These are phyloP conservation scores for Lordiphosa collinella DNA, from an alignment of 1,140 invertebrate genomes.

Conservation along the genomic window DNA sequence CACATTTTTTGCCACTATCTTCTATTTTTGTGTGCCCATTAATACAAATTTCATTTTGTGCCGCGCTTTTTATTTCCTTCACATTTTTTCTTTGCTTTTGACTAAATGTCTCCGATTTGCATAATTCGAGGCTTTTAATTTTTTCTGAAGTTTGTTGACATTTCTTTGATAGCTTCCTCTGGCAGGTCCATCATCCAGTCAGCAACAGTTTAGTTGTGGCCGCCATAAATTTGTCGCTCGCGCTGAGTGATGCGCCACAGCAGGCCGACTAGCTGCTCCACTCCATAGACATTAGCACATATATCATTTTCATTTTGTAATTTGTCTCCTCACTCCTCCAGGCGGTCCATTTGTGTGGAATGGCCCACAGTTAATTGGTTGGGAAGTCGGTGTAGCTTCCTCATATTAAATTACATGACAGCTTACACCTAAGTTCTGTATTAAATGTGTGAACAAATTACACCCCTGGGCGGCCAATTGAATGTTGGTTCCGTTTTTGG, in stretches of 20 bases:
- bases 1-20: slow-evolving; percentile 15
- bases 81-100: slow-evolving; percentile 22
- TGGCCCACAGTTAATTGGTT: slow-evolving; percentile 73
- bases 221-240: slow-evolving; percentile 35
- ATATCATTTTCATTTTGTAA: slow-evolving; percentile 77
- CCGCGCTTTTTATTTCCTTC: slow-evolving; percentile 19
- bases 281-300: slow-evolving; percentile 41
- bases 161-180: slow-evolving; percentile 49
- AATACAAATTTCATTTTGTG: slow-evolving; percentile 52
- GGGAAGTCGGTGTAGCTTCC: slow-evolving; percentile 42
- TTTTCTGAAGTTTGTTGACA: slow-evolving; percentile 56
- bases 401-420: slow-evolving; percentile 74
- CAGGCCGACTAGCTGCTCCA: not conserved
- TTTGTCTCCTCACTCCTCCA: slow-evolving; percentile 41
- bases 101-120: slow-evolving; percentile 36
- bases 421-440: slow-evolving; percentile 45
- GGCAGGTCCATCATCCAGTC: slow-evolving; percentile 31
- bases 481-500: slow-evolving; percentile 28
- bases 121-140: slow-evolving; percentile 27
- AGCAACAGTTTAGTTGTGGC: slow-evolving; percentile 41
- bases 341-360: slow-evolving; percentile 35
- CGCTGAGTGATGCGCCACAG: slow-evolving; percentile 37
- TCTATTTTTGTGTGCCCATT: slow-evolving; percentile 25
- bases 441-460: slow-evolving; percentile 49
- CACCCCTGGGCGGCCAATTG: slow-evolving; percentile 2